These are phyloP conservation scores for Hydrocynus forskahlii DNA, from an alignment of 2,797 vertebrate species.

Conservation along the genomic window DNA sequence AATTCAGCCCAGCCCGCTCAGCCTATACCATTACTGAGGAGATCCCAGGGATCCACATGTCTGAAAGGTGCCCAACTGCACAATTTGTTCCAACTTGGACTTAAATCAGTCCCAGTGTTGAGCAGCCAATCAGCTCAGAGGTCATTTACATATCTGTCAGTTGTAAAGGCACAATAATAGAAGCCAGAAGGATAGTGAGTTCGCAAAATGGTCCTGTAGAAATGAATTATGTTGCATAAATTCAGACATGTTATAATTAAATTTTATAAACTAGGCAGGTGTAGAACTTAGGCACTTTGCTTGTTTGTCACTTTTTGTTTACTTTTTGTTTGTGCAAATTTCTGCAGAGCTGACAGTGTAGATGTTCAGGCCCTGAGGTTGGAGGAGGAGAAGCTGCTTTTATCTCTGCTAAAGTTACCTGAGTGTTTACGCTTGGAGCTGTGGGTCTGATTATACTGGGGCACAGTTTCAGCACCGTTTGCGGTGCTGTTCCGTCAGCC, in stretches of 20 bases:
- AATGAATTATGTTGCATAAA: too few relatives aligned
- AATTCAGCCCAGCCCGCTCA: too few relatives aligned
- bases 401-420: constrained; percentile 1
- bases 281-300: too few relatives aligned
- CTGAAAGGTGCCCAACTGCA: too few relatives aligned
- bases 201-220: too few relatives aligned
- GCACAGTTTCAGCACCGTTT: constrained; percentile 6
- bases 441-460: background rate
- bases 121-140: background rate
- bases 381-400: background rate
- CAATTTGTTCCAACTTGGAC: too few relatives aligned
- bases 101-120: background rate
- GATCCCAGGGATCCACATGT: too few relatives aligned
- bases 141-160: background rate
- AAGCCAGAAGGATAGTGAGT: too few relatives aligned
- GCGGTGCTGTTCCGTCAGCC: background rate
- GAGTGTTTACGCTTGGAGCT: constrained; percentile 17
- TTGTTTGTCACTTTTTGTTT: too few relatives aligned
- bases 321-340: background rate
- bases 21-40: too few relatives aligned
- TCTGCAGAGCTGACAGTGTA: background rate
- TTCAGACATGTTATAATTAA: too few relatives aligned
- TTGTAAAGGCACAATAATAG: background rate
- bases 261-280: too few relatives aligned
- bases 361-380: background rate